A percentile compares a stretch with the other conserved stretches of the same genome.
phyloP scores from a whole-genome alignment of 2,797 vertebrate species.

The Pangasius krempfi region DNA sequence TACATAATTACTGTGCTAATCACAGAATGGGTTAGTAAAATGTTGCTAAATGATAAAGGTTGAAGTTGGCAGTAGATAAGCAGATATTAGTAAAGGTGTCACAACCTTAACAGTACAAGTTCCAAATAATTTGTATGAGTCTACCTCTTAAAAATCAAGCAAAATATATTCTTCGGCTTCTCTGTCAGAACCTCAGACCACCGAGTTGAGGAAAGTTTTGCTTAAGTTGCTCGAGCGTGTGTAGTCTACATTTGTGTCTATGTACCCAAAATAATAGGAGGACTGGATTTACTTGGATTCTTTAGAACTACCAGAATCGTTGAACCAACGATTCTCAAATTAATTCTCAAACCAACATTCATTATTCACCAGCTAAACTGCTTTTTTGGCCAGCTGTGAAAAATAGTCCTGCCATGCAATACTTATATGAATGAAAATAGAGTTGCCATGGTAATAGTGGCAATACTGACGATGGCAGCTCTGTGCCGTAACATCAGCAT shows the following conservation, averaged over 20 bases:
- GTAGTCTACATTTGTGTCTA: neutral
- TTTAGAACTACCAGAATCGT: neutral
- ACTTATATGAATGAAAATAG: constrained; percentile 13
- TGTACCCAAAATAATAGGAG: neutral
- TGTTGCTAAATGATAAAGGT: neutral
- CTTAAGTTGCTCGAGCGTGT: neutral
- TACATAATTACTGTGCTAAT: neutral
- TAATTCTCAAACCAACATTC: neutral
- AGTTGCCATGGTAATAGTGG: neutral
- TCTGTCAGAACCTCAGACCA: neutral
- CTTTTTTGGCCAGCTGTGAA: neutral
- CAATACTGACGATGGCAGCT: neutral
- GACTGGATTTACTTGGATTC: neutral
- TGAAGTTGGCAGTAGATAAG: neutral
- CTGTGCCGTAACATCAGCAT: neutral
- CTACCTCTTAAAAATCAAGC: neutral
- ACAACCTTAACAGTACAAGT: neutral
- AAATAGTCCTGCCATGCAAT: neutral
- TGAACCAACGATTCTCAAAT: too few species aligned
- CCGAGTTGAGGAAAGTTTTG: neutral
- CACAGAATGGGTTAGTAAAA: neutral
- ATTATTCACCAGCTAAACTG: neutral
- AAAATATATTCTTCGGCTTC: neutral
- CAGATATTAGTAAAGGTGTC: neutral
- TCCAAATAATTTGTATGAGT: neutral